Percentiles rank a stretch among this genome's conserved stretches.
Evolutionary conservation across 2,797 vertebrate genomes (phyloP).

Genomic region (Chaunax sp.): DNA sequence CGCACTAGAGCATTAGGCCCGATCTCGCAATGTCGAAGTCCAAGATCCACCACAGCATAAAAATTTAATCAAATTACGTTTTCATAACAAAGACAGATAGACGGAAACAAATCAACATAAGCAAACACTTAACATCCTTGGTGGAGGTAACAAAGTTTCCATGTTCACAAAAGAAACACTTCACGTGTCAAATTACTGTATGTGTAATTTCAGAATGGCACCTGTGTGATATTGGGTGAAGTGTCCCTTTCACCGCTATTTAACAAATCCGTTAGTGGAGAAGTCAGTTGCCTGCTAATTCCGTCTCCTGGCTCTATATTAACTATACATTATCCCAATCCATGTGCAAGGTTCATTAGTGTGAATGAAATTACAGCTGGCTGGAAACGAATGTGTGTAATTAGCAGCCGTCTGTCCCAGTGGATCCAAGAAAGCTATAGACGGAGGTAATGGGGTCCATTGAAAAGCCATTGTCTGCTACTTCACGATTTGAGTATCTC

Average conservation of each 20-base stretch:
- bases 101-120: too few relatives aligned
- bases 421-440: conserved; percentile 71
- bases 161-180: too few relatives aligned
- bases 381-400: conserved; percentile 77
- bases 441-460: conserved; percentile 77
- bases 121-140: too few relatives aligned
- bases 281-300: conserved; percentile 62
- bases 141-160: too few relatives aligned
- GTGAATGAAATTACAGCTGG: conserved; percentile 79
- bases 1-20: too few relatives aligned
- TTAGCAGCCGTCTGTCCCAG: conserved; percentile 75
- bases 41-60: too few relatives aligned
- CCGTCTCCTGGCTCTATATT: conserved; percentile 74
- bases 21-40: too few relatives aligned
- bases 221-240: conserved; percentile 34
- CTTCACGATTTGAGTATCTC: conserved; percentile 61
- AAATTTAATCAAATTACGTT: too few relatives aligned
- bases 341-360: conserved; percentile 78
- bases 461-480: conserved; percentile 77
- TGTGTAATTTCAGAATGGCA: conserved; percentile 44
- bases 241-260: conserved; percentile 36
- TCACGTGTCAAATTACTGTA: conserved; percentile 33
- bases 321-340: conserved; percentile 79
- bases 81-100: too few relatives aligned
- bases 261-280: conserved; percentile 66